Evolutionary conservation across 2,888 invertebrate species (phyloP).

Genomic region (Stenchaetothrips biformis): DNA sequence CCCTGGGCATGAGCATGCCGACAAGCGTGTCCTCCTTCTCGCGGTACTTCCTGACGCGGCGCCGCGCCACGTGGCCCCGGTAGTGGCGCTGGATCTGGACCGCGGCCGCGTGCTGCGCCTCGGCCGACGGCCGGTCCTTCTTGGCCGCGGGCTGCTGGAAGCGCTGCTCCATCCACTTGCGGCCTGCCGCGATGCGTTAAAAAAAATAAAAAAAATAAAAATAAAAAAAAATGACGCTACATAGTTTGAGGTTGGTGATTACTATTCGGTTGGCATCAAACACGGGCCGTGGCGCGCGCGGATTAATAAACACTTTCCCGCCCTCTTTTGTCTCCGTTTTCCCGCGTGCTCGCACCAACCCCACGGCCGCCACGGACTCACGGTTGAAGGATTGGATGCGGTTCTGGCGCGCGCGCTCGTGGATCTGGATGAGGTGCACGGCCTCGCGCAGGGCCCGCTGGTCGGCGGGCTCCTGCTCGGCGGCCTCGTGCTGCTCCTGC

Average conservation of each 20-base stretch:
- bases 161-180: conserved; percentile 28
- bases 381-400: conserved; percentile 24
- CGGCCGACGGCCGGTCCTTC: conserved; percentile 30
- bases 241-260: too few species aligned
- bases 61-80: conserved; percentile 49
- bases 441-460: conserved; percentile 2
- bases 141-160: conserved; percentile 24
- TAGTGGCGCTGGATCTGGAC: conserved; percentile 47
- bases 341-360: too few species aligned
- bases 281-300: too few species aligned
- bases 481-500: conserved; percentile 10
- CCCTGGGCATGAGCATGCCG: conserved; percentile 44
- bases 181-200: too few species aligned
- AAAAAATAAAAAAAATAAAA: neutral
- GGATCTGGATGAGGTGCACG: neutral
- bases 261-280: too few species aligned
- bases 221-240: too few species aligned
- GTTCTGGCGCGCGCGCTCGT: neutral
- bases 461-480: conserved; percentile 1
- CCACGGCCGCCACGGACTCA: conserved; percentile 4
- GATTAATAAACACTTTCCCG: too few species aligned
- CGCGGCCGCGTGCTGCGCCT: conserved; percentile 41
- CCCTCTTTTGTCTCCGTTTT: too few species aligned
- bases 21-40: conserved; percentile 49
- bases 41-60: conserved; percentile 47